These are phyloP conservation scores for Onychorhynchus coronatus DNA, from an alignment of 2,113 vertebrate genomes.

Conservation along the genomic window DNA sequence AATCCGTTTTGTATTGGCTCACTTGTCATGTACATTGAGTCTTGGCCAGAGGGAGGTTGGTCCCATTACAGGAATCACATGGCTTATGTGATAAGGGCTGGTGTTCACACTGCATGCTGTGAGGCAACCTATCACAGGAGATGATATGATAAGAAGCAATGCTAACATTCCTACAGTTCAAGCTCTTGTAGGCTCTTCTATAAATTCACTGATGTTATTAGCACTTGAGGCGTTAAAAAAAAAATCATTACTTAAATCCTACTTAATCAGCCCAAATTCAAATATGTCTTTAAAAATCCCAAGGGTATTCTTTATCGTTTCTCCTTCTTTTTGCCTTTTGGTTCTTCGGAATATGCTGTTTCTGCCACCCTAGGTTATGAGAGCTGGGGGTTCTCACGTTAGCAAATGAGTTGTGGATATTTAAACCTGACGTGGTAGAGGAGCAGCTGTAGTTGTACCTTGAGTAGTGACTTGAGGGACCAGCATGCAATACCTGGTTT, in stretches of 20 bases:
- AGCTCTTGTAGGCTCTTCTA: neutral
- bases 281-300: neutral
- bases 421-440: neutral
- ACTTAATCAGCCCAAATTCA: neutral
- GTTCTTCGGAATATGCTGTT: neutral
- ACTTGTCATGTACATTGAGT: neutral
- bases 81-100: neutral
- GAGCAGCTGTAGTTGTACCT: neutral
- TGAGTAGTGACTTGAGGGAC: neutral
- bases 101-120: neutral
- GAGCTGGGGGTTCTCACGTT: neutral
- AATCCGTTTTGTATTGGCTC: neutral
- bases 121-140: neutral
- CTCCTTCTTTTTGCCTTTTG: neutral
- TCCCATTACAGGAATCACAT: neutral
- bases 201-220: neutral
- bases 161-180: neutral
- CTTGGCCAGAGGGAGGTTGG: neutral
- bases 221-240: neutral
- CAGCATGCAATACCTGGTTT: neutral
- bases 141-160: neutral
- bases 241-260: neutral
- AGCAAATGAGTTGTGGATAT: neutral
- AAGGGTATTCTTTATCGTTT: neutral
- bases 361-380: neutral